These are phyloP conservation scores for Allophyes oxyacanthae DNA, from an alignment of 2,888 invertebrate species.

Conservation along the genomic window DNA sequence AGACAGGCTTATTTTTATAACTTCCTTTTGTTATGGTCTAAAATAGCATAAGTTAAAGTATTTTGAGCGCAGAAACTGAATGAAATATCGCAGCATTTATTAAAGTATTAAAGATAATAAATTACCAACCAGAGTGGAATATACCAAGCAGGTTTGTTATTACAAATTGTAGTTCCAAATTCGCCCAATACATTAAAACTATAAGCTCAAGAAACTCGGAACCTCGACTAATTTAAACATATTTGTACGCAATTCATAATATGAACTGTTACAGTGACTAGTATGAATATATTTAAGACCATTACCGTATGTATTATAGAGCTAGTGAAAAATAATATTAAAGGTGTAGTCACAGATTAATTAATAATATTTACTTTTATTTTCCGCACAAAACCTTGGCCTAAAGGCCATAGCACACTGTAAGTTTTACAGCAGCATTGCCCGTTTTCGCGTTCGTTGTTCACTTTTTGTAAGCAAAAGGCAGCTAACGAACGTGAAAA, in stretches of 20 bases:
- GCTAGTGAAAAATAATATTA: constrained; percentile 1
- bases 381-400: constrained; percentile 15
- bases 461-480: too few species aligned
- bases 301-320: constrained; percentile 48
- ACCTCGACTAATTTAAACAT: constrained; percentile 70
- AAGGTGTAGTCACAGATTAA: too few species aligned
- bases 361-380: too few species aligned
- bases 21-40: constrained; percentile 16
- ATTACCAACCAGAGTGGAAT: not conserved
- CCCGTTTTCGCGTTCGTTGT: too few species aligned
- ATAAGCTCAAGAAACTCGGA: constrained; percentile 62
- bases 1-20: constrained; percentile 17
- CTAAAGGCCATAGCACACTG: too few species aligned
- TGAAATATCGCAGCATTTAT: not conserved
- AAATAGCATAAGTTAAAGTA: constrained; percentile 10
- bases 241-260: constrained; percentile 67
- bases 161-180: constrained; percentile 20
- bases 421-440: too few species aligned
- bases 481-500: too few species aligned
- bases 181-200: constrained; percentile 52
- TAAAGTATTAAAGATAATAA: constrained; percentile 1
- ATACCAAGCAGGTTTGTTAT: constrained; percentile 1
- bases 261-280: constrained; percentile 53
- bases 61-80: not conserved
- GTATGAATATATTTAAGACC: constrained; percentile 53